A percentile compares a stretch with the other conserved stretches of the same genome.
Conservation (phyloP, 1,140 invertebrate species). For the Drosophila subpulchrella region DNA sequence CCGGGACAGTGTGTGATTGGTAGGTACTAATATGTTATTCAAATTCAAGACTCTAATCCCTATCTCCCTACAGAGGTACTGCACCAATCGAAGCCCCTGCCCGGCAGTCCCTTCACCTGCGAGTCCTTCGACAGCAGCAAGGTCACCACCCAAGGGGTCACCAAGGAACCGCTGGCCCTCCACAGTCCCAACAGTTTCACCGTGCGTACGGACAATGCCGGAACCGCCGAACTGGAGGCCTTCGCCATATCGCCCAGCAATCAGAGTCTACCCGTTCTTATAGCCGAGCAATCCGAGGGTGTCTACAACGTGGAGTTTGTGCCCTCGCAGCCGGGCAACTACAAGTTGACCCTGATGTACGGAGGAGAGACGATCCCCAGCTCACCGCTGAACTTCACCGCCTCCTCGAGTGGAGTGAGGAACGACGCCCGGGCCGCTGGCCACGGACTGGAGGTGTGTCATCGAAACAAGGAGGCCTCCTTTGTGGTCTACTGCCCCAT, state of each 20-base stretch:
- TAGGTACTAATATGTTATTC: slow-evolving; percentile 58
- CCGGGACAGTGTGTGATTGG: slow-evolving; percentile 89
- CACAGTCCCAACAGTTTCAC: slow-evolving; percentile 94
- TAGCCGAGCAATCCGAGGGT: slow-evolving; percentile 90
- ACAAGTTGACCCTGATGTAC: slow-evolving; percentile 94
- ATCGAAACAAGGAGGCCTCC: slow-evolving; percentile 90
- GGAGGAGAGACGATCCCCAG: slow-evolving; percentile 89
- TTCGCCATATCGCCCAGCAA: slow-evolving; percentile 95
- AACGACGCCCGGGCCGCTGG: slow-evolving; percentile 86
- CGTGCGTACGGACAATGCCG: slow-evolving; percentile 95
- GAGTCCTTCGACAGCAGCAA: slow-evolving; percentile 96
- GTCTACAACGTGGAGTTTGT: slow-evolving; percentile 92
- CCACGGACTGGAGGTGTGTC: slow-evolving; percentile 88
- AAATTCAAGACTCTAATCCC: neutral
- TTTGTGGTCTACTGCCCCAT: slow-evolving; percentile 88
- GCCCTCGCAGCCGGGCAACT: slow-evolving; percentile 94
- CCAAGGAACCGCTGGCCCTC: slow-evolving; percentile 91
- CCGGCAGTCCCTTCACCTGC: slow-evolving; percentile 98
- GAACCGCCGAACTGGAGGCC: slow-evolving; percentile 95
- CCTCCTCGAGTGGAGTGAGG: slow-evolving; percentile 79
- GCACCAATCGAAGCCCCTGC: slow-evolving; percentile 94
- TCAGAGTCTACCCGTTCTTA: slow-evolving; percentile 92
- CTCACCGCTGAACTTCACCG: slow-evolving; percentile 87
- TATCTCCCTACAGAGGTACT: slow-evolving; percentile 89
- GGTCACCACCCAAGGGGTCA: slow-evolving; percentile 90